Evolutionary conservation across 2,888 invertebrate genomes (phyloP).

Genomic region (Eremobia ochroleuca): DNA sequence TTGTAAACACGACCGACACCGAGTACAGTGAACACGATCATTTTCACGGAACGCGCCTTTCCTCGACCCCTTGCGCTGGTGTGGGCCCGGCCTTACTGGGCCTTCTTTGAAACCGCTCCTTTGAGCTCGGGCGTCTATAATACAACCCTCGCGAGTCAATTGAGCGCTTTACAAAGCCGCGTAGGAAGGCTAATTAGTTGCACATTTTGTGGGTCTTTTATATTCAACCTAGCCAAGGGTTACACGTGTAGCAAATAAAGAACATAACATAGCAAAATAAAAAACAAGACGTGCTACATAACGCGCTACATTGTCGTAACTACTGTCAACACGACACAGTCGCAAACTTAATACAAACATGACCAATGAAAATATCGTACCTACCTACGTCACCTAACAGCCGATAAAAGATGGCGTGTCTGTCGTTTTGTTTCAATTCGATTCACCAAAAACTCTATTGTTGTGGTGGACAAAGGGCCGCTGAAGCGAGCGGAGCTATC

Average conservation of each 20-base stretch:
- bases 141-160: conserved; percentile 71
- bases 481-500: conserved; percentile 75
- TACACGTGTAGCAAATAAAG: conserved; percentile 42
- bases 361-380: conserved; percentile 46
- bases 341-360: conserved; percentile 50
- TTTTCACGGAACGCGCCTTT: conserved; percentile 82
- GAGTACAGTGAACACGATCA: conserved; percentile 76
- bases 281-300: conserved; percentile 10
- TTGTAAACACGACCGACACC: conserved; percentile 85
- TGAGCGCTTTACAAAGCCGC: conserved; percentile 60
- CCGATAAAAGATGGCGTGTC: conserved; percentile 60
- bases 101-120: conserved; percentile 77
- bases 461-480: conserved; percentile 77
- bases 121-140: conserved; percentile 68
- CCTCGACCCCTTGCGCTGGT: conserved; percentile 68
- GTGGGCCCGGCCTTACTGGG: conserved; percentile 48
- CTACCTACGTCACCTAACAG: conserved; percentile 40
- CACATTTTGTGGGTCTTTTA: conserved; percentile 47
- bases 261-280: conserved; percentile 17
- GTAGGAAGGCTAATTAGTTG: conserved; percentile 57
- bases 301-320: conserved; percentile 34
- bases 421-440: conserved; percentile 65
- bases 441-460: conserved; percentile 72
- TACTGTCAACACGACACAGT: conserved; percentile 45
- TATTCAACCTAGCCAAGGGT: conserved; percentile 7